Evolutionary conservation across 2,888 invertebrate species (phyloP), one percentile per base, ranked within the genome.

Genomic region (Suillia variegata): DNA sequence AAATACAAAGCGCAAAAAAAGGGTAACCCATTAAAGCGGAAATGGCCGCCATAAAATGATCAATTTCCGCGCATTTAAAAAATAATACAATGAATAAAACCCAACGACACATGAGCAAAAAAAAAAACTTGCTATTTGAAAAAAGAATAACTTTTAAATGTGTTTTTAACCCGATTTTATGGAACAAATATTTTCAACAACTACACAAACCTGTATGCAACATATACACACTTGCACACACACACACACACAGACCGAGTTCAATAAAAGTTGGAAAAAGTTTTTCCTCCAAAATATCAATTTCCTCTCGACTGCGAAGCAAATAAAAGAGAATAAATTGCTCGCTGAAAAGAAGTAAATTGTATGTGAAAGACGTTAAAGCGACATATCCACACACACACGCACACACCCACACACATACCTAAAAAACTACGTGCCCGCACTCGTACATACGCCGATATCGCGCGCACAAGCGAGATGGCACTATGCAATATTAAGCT

Each of bases 351-450:
- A 69, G 69, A 63, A 70, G 73, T 73, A 73, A 73, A 73, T 73
- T 73, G 73, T 71, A 72, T 73, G 72, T 73, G 72, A 73, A 73
- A 73, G 70, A 64, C 73, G 70, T 69, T 73, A 73, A 73, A 73
- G 73, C 69, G 66, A 60, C 67, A 3, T 8, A 34, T 17, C 21
- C 12, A 34, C 33, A 33, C 33, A 48, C 49, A 56, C 49, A 56
- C 50, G 31, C 22, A 26, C 38, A 50, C n/a, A 59, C 47, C 21
- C 26, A 51, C 55, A 55, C 49, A 54, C 54, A 33, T 18, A 42
- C 42, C 24, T 24, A 42, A 45, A 42, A 3, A 55, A 21, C n/a
- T n/a, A n/a, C n/a, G n/a, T n/a, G n/a, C n/a, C n/a, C n/a, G n/a
- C n/a, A n/a, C n/a, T n/a, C n/a, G n/a, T n/a, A n/a, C n/a, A 54